phyloP scores from a whole-genome alignment of 2,888 invertebrate species.

The Abscondita cerata region DNA sequence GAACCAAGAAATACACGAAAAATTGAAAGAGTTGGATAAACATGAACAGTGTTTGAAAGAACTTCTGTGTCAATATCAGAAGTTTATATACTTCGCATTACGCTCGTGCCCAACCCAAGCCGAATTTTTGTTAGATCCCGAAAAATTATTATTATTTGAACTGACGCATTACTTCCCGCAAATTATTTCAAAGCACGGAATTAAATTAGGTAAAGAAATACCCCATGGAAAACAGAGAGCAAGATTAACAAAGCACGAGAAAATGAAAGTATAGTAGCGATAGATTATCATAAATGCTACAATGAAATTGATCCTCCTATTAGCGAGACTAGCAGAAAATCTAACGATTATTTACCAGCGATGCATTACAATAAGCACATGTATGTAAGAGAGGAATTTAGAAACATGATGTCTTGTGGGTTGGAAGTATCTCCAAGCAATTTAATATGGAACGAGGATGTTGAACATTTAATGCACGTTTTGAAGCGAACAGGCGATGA shows the following conservation, averaged over 20 bases:
- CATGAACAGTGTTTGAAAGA: conserved; percentile 54
- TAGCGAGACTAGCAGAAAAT: conserved; percentile 10
- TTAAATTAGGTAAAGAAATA: conserved; percentile 20
- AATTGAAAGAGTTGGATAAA: conserved; percentile 44
- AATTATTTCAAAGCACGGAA: conserved; percentile 14
- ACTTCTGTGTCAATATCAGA: conserved; percentile 60
- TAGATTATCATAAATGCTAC: conserved; percentile 50
- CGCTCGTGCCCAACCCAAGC: conserved; percentile 59
- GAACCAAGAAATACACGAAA: conserved; percentile 38
- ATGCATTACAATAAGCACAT: conserved; percentile 51
- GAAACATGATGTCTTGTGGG: conserved; percentile 51
- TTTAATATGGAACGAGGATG: conserved; percentile 53
- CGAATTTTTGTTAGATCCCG: conserved; percentile 57
- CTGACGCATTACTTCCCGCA: conserved; percentile 39
- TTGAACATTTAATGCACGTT: conserved; percentile 45
- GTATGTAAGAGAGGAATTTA: conserved; percentile 56
- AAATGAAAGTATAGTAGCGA: conserved; percentile 24
- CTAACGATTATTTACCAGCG: conserved; percentile 45
- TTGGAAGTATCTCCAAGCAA: conserved; percentile 45
- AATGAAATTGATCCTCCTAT: conserved; percentile 45
- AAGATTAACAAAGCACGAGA: conserved; percentile 9
- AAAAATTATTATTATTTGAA: conserved; percentile 55
- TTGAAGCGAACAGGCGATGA: conserved; percentile 11
- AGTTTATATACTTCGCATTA: conserved; percentile 61
- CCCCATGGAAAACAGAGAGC: conserved; percentile 37